These are phyloP conservation scores for Tenthredo mesomela DNA, from an alignment of 2,888 invertebrate species.

Conservation along the genomic window DNA sequence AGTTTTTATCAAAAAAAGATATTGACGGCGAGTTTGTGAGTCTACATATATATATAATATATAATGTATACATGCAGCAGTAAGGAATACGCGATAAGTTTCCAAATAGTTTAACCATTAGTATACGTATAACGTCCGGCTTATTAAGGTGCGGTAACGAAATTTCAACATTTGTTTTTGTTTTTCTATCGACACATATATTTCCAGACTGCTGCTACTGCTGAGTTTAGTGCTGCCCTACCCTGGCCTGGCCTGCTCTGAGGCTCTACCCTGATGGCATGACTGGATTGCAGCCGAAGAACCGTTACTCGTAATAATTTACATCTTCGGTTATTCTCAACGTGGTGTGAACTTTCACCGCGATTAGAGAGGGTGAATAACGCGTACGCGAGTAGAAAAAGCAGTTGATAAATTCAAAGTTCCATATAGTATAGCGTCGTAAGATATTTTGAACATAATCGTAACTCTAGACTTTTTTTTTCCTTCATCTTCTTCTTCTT, in stretches of 20 bases:
- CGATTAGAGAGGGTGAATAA: slow-evolving; percentile 30
- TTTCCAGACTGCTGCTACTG: not conserved
- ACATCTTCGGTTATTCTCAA: slow-evolving; percentile 43
- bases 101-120: slow-evolving; percentile 33
- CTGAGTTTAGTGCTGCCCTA: not conserved
- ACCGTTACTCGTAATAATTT: slow-evolving; percentile 32
- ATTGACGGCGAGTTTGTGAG: not conserved
- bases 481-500: not conserved
- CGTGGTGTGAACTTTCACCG: slow-evolving; percentile 40
- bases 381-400: not conserved
- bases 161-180: not conserved
- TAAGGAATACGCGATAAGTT: slow-evolving; percentile 6
- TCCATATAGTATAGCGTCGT: slow-evolving; percentile 15
- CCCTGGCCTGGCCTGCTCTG: not conserved
- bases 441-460: slow-evolving; percentile 44
- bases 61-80: not conserved
- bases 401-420: slow-evolving; percentile 47
- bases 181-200: not conserved
- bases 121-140: slow-evolving; percentile 7
- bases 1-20: slow-evolving; percentile 19
- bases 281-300: not conserved
- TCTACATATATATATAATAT: no score
- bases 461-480: slow-evolving; percentile 38
- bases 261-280: not conserved
- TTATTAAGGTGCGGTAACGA: not conserved